A percentile compares a stretch with the other conserved stretches of the same genome.
Conservation (phyloP, 2,113 vertebrate species). For the Taxidea taxus region DNA sequence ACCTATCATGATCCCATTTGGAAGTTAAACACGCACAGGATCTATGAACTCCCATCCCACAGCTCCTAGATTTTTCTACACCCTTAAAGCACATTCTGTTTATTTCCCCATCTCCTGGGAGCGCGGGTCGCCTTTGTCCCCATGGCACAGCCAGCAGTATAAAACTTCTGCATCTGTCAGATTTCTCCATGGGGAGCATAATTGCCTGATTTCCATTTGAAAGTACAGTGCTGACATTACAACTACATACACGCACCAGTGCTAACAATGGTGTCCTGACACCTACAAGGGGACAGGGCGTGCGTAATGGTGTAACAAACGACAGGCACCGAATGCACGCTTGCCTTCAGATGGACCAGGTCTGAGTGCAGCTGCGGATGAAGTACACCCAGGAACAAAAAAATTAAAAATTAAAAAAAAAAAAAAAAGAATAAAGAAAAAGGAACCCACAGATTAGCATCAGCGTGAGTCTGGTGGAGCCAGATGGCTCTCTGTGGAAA, state of each 20-base stretch:
- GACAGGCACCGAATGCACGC: conserved; percentile 73
- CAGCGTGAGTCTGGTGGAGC: conserved; percentile 78
- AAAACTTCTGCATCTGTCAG: conserved; percentile 84
- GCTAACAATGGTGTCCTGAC: conserved; percentile 83
- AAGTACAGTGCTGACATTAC: conserved; percentile 84
- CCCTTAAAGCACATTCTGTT: conserved; percentile 82
- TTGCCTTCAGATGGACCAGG: conserved; percentile 62
- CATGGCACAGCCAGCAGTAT: conserved; percentile 80
- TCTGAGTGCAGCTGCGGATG: conserved; percentile 83
- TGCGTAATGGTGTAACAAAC: conserved; percentile 76
- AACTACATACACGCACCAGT: conserved; percentile 76
- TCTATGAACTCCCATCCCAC: conserved; percentile 79
- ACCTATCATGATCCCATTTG: conserved; percentile 71
- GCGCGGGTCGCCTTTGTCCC: conserved; percentile 80
- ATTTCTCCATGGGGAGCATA: conserved; percentile 81
- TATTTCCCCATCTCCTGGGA: conserved; percentile 77
- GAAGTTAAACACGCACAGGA: conserved; percentile 78
- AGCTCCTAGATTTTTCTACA: conserved; percentile 70
- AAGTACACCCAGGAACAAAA: conserved; percentile 76
- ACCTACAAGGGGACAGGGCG: conserved; percentile 72
- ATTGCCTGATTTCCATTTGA: conserved; percentile 89
- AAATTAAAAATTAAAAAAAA: conserved; percentile 26
- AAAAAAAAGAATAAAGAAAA: conserved; percentile 69
- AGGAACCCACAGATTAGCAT: conserved; percentile 82
- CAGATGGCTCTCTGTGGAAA: conserved; percentile 83